Evolutionary conservation across 2,797 vertebrate genomes (phyloP).

Genomic region (Propithecus deckenii): DNA sequence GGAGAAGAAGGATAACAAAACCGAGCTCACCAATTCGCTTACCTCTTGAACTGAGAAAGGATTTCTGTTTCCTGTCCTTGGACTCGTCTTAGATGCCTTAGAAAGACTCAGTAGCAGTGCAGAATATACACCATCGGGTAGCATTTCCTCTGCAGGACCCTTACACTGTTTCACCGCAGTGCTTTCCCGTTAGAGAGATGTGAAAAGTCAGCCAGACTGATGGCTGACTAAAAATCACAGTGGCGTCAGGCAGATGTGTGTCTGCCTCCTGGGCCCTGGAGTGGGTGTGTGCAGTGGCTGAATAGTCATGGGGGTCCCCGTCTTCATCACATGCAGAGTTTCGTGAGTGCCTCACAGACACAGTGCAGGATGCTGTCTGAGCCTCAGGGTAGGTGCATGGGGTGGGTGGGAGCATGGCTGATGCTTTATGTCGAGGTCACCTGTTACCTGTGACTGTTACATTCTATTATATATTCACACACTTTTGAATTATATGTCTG

Average conservation of each 20-base stretch:
- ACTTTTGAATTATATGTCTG: neutral
- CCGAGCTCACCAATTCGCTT: accelerated
- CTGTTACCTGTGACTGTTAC: neutral
- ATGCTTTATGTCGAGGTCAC: too few relatives aligned
- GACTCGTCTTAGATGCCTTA: neutral
- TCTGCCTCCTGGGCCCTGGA: neutral
- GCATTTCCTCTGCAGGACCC: neutral
- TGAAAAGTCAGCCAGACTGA: neutral
- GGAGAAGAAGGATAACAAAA: neutral
- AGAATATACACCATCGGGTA: accelerated
- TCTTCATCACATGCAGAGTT: neutral
- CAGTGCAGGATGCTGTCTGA: neutral
- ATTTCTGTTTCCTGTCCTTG: neutral
- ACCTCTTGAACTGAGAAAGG: neutral
- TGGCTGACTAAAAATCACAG: neutral
- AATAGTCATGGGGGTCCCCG: accelerated
- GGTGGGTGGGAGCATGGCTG: neutral
- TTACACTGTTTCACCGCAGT: neutral
- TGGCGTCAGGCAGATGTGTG: neutral
- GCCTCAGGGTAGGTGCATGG: too few relatives aligned
- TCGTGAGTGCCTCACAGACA: accelerated
- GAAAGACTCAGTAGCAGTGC: too few relatives aligned
- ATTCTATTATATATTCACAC: neutral
- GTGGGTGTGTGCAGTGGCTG: neutral
- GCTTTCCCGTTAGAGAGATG: neutral